Evolutionary conservation across 2,797 vertebrate genomes (phyloP).

Genomic region (Eleutherodactylus coqui): DNA sequence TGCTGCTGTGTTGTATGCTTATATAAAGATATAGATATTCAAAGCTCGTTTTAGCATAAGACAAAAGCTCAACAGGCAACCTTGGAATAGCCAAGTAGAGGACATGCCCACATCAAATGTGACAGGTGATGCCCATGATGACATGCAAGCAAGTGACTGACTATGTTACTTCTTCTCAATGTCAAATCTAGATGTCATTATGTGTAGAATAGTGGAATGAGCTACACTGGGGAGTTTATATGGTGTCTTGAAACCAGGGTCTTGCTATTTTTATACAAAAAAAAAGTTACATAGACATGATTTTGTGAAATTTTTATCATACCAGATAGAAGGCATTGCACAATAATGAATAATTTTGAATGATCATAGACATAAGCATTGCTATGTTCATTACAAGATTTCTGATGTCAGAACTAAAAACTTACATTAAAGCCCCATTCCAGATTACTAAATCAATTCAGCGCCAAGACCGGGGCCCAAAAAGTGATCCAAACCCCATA

Average conservation of each 20-base stretch:
- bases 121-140: slow-evolving; percentile 2
- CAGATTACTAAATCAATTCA: too few species aligned
- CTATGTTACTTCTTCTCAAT: not conserved
- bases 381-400: not conserved
- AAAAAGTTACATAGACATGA: not conserved
- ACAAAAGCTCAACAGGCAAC: not conserved
- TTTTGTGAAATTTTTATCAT: not conserved
- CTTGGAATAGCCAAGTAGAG: slow-evolving; percentile 13
- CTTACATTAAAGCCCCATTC: too few species aligned
- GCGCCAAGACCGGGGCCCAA: too few species aligned
- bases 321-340: not conserved
- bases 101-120: not conserved
- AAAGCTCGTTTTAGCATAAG: slow-evolving; percentile 1
- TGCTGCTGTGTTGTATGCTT: not conserved
- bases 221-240: not conserved
- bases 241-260: not conserved
- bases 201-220: not conserved
- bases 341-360: not conserved
- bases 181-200: not conserved
- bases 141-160: not conserved
- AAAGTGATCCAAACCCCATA: too few species aligned
- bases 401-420: too few species aligned
- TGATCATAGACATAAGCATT: not conserved
- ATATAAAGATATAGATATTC: slow-evolving; percentile 11
- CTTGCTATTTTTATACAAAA: not conserved